Conservation (phyloP, 2,797 vertebrate species). For the Sitta carolinensis region DNA sequence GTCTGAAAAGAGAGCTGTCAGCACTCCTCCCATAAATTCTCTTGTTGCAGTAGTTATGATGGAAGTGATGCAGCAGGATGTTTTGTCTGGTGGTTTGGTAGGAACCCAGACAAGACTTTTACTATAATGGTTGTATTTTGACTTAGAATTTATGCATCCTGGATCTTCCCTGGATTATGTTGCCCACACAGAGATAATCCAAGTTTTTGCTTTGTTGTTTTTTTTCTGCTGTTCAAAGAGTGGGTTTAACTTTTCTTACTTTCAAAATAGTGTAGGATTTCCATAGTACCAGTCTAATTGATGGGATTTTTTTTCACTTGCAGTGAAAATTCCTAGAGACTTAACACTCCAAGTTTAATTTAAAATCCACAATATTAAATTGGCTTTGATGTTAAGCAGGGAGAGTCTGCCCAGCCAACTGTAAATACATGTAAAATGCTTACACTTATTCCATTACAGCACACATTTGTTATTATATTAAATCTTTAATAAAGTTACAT, state of each 20-base stretch:
- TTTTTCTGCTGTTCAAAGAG: background rate
- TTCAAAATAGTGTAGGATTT: background rate
- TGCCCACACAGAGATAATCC: background rate
- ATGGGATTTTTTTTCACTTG: background rate
- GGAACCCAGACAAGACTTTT: background rate
- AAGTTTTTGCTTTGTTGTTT: background rate
- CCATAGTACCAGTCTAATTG: background rate
- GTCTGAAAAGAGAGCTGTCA: background rate
- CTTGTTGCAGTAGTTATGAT: background rate
- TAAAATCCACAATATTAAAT: background rate
- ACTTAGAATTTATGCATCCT: background rate
- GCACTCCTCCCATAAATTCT: background rate
- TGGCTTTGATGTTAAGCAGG: background rate
- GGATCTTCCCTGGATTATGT: background rate
- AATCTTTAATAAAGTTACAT: conserved; percentile 36
- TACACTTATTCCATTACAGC: conserved; percentile 37
- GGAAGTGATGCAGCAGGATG: background rate
- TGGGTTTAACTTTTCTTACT: background rate
- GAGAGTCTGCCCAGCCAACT: conserved; percentile 17
- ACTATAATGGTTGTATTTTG: background rate
- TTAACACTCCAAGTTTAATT: background rate
- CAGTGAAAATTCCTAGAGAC: background rate
- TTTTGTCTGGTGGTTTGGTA: conserved; percentile 9
- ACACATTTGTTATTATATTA: conserved; percentile 24
- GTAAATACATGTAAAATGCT: conserved; percentile 13